Base-by-base conservation (phyloP, 2,797 vertebrate species). In the Spheniscus humboldti region DNA sequence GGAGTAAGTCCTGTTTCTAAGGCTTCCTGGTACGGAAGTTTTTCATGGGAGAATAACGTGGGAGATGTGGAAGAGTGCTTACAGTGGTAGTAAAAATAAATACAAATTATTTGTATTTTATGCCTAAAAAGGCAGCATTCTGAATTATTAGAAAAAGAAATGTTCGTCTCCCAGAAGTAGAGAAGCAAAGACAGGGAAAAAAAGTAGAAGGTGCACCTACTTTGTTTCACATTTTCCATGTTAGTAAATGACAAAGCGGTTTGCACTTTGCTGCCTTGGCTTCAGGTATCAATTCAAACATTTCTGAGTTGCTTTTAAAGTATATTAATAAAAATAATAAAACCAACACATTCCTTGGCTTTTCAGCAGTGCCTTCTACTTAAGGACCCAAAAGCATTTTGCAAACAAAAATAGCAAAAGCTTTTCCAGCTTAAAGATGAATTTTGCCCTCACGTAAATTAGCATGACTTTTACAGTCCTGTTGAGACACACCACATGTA, bases 321-420 rank as follows among this genome's bases (percentile, higher is more conserved):
- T 52, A 60, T 37, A 93, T 83, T 62, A 93, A 94, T 75, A 83
- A 92, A 93, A 97, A 89, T 56, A 94, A 92, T 73, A 94, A 93
- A 91, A 12, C 62, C 27, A 93, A 72, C 27, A 83, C 47, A 91
- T 43, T 43, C 55, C 35, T 83, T 75, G 63, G 75, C 60, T 95
- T 91, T 95, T 93, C 81, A 82, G 30, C 75, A 86, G 56, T 83
- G 86, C 53, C 75, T 55, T 83, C 86, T 52, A 57, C 67, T 60
- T 89, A 85, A 78, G 55, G 52, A 74, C 71, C 82, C 57, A 35
- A 83, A 94, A 96, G 60, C 45, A 89, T 86, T 91, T 90, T 94
- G n/a, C 87, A 95, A 94, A 85, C 28, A 74, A 90, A 93, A 93
- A 60, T 2, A 92, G 56, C 19, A 19, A 89, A 95, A 85, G 62